phyloP scores from a whole-genome alignment of 2,113 vertebrate species.

The Scalopus aquaticus region DNA sequence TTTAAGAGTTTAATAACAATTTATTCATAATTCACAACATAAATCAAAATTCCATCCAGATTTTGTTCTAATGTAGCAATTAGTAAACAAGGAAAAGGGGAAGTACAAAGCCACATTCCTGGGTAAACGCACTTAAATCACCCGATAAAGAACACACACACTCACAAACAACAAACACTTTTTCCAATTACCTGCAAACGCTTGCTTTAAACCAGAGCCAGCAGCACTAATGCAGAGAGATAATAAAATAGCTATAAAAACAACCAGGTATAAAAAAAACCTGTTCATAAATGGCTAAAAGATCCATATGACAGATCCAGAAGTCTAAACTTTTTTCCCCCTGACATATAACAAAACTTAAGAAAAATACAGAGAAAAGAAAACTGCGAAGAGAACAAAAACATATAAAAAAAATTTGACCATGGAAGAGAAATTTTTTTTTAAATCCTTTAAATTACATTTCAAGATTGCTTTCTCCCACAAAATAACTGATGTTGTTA shows the following conservation, averaged over 20 bases:
- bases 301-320: constrained; percentile 79
- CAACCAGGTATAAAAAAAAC: constrained; percentile 80
- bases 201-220: constrained; percentile 84
- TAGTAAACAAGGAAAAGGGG: constrained; percentile 63
- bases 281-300: constrained; percentile 79
- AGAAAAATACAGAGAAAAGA: constrained; percentile 60
- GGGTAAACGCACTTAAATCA: constrained; percentile 69
- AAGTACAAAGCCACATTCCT: constrained; percentile 64
- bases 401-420: constrained; percentile 61
- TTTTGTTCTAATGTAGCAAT: constrained; percentile 66
- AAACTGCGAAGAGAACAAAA: background rate
- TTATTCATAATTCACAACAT: constrained; percentile 64
- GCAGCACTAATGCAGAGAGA: constrained; percentile 82
- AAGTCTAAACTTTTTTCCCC: constrained; percentile 81
- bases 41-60: constrained; percentile 66
- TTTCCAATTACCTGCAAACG: constrained; percentile 84
- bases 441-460: constrained; percentile 68
- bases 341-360: constrained; percentile 67
- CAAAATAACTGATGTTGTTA: constrained; percentile 82
- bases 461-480: constrained; percentile 81
- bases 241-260: constrained; percentile 82
- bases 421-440: constrained; percentile 39
- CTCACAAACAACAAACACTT: constrained; percentile 79
- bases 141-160: constrained; percentile 60
- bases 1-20: constrained; percentile 65